Evolutionary conservation across 2,113 vertebrate species (phyloP).

Genomic region (Brachyhypopomus occidentalis): DNA sequence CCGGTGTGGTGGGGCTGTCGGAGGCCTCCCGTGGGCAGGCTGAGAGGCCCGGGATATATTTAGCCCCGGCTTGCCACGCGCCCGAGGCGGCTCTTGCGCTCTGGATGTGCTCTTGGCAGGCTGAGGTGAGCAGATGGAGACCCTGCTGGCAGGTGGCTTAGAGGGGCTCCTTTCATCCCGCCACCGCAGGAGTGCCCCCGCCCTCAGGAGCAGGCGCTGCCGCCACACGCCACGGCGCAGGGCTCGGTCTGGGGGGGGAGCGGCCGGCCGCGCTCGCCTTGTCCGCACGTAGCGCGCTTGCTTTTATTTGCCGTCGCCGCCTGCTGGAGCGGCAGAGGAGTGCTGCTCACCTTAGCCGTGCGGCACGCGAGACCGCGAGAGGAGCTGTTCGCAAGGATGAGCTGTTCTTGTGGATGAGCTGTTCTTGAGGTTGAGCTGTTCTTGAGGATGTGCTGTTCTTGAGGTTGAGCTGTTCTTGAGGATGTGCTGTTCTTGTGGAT

Average conservation of each 20-base stretch:
- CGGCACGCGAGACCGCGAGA: background rate
- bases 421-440: too few species aligned
- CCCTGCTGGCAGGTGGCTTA: conserved; percentile 43
- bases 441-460: too few species aligned
- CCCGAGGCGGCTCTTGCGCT: conserved; percentile 35
- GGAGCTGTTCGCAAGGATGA: too few species aligned
- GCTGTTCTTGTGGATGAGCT: too few species aligned
- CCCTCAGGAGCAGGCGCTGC: background rate
- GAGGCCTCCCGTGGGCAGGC: conserved; percentile 35
- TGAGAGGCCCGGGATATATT: conserved; percentile 46
- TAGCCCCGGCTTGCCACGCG: conserved; percentile 13
- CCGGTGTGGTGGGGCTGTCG: conserved; percentile 10
- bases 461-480: too few species aligned
- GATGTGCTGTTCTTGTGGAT: too few species aligned
- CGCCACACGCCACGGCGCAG: background rate
- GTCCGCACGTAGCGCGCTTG: background rate
- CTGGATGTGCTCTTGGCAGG: conserved; percentile 47
- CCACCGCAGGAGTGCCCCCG: conserved; percentile 3
- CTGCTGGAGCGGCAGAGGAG: background rate
- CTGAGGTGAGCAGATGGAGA: conserved; percentile 48
- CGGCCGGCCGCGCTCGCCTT: background rate
- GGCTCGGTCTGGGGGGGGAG: background rate
- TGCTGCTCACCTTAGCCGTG: background rate
- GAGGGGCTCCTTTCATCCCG: conserved; percentile 39
- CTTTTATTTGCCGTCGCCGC: background rate